Percentiles rank a stretch among this genome's conserved stretches.
phyloP scores from a whole-genome alignment of 2,113 vertebrate species.

The Stegostoma tigrinum region DNA sequence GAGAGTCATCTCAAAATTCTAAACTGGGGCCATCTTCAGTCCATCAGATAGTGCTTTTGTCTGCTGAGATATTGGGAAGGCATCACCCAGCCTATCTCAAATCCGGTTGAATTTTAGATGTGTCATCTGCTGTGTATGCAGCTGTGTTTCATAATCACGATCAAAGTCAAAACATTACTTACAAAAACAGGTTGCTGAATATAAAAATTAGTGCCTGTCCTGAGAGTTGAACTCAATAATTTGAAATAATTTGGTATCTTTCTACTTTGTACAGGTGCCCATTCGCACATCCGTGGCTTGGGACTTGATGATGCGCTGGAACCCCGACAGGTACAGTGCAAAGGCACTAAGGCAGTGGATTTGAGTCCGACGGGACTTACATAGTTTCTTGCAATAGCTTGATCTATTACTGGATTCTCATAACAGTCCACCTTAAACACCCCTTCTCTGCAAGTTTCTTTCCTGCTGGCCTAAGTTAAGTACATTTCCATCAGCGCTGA shows the following conservation, averaged over 20 bases:
- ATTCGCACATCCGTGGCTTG: slow-evolving; percentile 85
- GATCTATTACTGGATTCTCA: neutral
- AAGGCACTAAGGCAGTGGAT: neutral
- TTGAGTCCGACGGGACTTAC: neutral
- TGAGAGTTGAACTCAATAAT: neutral
- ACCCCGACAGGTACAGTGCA: slow-evolving; percentile 70
- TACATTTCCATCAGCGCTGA: neutral
- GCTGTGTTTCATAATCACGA: neutral
- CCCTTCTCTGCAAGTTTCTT: neutral
- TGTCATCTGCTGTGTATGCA: neutral
- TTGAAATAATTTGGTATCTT: neutral
- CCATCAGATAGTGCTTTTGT: neutral
- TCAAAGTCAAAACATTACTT: neutral
- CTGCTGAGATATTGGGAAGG: neutral
- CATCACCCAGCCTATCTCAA: neutral
- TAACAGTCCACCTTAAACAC: neutral
- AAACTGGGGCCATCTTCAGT: neutral
- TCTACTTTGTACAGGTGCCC: slow-evolving; percentile 62
- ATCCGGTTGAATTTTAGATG: neutral
- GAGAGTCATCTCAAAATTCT: neutral
- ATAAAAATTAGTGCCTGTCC: neutral
- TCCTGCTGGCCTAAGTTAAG: neutral
- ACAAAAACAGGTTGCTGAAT: neutral
- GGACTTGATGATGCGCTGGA: slow-evolving; percentile 85
- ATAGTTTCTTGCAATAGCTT: neutral